A percentile compares a stretch with the other conserved stretches of the same genome.
Evolutionary conservation across 1,140 invertebrate genomes (phyloP).

Genomic region (Eriosoma lanigerum): DNA sequence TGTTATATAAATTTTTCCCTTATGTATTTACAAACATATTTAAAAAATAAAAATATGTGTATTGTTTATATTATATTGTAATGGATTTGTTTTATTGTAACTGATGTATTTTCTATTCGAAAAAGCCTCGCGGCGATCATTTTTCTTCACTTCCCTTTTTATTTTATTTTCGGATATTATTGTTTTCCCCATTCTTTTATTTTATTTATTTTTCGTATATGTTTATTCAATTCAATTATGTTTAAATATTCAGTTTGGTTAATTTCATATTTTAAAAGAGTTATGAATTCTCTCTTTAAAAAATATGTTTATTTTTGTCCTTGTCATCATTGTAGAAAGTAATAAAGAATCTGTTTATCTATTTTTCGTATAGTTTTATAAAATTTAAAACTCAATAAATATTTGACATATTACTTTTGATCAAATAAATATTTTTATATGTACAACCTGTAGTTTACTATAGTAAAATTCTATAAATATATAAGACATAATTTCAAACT

Average conservation of each 20-base stretch:
- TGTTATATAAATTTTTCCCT: too few relatives aligned
- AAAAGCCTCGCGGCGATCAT: background rate
- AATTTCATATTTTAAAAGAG: background rate
- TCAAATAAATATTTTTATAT: background rate
- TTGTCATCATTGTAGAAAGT: background rate
- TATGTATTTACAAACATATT: too few relatives aligned
- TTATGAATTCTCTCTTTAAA: background rate
- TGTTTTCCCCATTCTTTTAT: background rate
- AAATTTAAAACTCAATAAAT: slow-evolving; percentile 24
- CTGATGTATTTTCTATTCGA: slow-evolving; percentile 4
- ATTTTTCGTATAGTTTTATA: background rate
- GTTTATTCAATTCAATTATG: background rate
- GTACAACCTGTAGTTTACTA: too few relatives aligned
- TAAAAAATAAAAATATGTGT: too few relatives aligned
- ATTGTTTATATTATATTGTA: background rate
- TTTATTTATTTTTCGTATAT: background rate
- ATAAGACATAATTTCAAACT: too few relatives aligned
- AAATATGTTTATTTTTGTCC: background rate
- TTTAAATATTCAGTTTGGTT: background rate
- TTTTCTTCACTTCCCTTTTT: background rate
- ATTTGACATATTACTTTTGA: slow-evolving; percentile 17
- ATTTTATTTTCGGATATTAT: background rate
- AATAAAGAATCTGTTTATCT: background rate
- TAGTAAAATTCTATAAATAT: too few relatives aligned
- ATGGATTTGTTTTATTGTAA: background rate